Base-by-base conservation (phyloP, 2,888 invertebrate genomes). In the Hypsopygia costalis region DNA sequence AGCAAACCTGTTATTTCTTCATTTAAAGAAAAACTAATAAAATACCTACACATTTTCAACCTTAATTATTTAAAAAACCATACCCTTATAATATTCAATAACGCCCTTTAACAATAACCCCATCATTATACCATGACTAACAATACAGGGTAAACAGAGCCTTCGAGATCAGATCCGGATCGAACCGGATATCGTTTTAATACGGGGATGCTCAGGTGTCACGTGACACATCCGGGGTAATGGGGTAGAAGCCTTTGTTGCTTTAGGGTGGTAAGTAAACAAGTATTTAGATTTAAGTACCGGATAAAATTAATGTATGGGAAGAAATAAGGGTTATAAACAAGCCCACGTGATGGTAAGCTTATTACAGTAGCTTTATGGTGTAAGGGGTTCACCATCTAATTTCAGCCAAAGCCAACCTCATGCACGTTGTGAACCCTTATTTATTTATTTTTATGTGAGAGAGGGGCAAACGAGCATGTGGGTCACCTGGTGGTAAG, bases 151-250 rank as follows among this genome's bases (percentile, higher is more conserved):
- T 52, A 51, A 58, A 57, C 47, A 25, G 25, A 62, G 52, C 52
- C 58, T 55, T 58, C 49, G 50, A 36, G 43, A 47, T 47, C 42
- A 47, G 47, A 52, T 57, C 66, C 62, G 62, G 60, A 58, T 55
- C 47, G 46, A 47, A 54, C 63, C 69, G 74, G 73, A 75, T 62
- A 73, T 73, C 58, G 68, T 54, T 61, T 58, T 56, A 59, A 71
- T 71, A 66, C 49, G 47, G 55, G 62, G 66, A 65, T 59, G 61
- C 52, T 45, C 47, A 47, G 51, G 52, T 55, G 58, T 59, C 61
- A 58, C 60, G 58, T 55, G 46, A 49, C 47, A 54, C 52, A 47
- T 25, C 25, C 25, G 60, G 57, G 36, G 36, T 35, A 47, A 54
- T 41, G 33, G 43, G 49, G 40, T 49, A 41, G 36, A 46, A 44